phyloP scores from a whole-genome alignment of 2,888 invertebrate species.

The Marronus borbonicus region DNA sequence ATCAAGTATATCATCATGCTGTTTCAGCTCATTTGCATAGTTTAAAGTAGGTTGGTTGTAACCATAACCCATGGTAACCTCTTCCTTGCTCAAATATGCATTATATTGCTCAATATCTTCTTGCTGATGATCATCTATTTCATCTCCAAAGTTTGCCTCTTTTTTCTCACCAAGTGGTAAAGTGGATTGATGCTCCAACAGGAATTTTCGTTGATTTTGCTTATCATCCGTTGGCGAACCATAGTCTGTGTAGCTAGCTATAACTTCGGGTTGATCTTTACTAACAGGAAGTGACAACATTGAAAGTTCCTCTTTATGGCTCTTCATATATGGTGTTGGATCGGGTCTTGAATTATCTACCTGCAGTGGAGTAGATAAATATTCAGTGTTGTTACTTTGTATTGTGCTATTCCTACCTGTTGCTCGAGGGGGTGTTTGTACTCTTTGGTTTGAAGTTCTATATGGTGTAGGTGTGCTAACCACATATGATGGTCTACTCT shows the following conservation, averaged over 20 bases:
- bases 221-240: background rate
- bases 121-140: background rate
- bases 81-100: background rate
- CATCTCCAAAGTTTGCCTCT: background rate
- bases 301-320: background rate
- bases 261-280: background rate
- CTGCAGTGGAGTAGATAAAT: slow-evolving; percentile 45
- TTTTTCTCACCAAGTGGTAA: background rate
- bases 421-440: slow-evolving; percentile 14
- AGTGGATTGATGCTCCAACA: background rate
- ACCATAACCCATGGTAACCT: background rate
- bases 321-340: background rate
- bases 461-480: slow-evolving; percentile 14
- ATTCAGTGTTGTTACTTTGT: slow-evolving; percentile 29
- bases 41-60: background rate
- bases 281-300: background rate
- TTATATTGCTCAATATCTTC: background rate
- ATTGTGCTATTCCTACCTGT: slow-evolving; percentile 42
- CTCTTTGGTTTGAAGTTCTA: slow-evolving; percentile 33
- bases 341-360: slow-evolving; percentile 22
- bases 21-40: background rate
- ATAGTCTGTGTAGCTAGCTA: background rate
- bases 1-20: background rate
- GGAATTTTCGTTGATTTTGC: background rate
- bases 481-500: background rate